phyloP scores from a whole-genome alignment of 2,797 vertebrate genomes.

The Adelosebastes latens region DNA sequence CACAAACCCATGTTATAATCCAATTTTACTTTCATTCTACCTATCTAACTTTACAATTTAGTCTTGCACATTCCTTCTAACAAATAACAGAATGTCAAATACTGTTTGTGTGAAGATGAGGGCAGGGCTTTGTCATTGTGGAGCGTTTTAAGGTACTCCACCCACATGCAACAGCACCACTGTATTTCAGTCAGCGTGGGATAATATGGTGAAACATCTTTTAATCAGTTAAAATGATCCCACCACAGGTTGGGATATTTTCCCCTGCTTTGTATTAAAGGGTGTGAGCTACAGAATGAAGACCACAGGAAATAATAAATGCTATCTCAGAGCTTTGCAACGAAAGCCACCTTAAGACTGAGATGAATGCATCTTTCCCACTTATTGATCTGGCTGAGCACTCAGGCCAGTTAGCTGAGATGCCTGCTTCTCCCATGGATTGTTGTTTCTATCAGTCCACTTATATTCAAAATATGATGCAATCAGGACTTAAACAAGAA shows the following conservation, averaged over 20 bases:
- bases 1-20: constrained; percentile 10
- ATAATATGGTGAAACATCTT: neutral
- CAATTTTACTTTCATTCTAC: neutral
- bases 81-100: constrained; percentile 63
- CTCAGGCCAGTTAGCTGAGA: constrained; percentile 73
- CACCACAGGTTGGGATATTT: neutral
- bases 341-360: constrained; percentile 78
- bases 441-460: constrained; percentile 40
- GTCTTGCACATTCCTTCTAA: constrained; percentile 19
- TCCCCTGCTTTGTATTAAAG: neutral
- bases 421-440: constrained; percentile 49
- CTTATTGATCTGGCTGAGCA: constrained; percentile 81
- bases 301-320: neutral
- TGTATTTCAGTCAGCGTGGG: neutral
- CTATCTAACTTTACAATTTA: neutral
- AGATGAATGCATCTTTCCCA: constrained; percentile 66
- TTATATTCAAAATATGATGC: constrained; percentile 46
- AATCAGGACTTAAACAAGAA: constrained; percentile 22
- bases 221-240: neutral
- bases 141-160: constrained; percentile 75
- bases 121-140: constrained; percentile 80
- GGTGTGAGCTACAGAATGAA: neutral
- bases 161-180: neutral
- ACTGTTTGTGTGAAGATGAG: constrained; percentile 67
- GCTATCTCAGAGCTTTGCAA: constrained; percentile 1